Conservation (phyloP, 2,797 vertebrate species). For the Onychomys torridus region DNA sequence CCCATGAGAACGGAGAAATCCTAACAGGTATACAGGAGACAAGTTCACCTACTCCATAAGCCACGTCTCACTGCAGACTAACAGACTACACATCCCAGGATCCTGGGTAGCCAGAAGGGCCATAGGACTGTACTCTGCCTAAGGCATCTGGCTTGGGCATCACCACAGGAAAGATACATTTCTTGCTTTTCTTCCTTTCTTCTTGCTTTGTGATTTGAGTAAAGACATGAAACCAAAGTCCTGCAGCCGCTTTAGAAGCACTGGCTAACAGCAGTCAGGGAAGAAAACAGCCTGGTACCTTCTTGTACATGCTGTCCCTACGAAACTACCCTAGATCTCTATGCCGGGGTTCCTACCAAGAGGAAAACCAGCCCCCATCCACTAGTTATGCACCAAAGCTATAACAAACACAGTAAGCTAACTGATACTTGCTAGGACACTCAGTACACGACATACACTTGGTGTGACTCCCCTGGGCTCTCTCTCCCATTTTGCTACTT, state of each 20-base stretch:
- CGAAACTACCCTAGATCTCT: background rate
- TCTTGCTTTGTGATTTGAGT: background rate
- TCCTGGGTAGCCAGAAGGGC: background rate
- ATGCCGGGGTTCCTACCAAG: background rate
- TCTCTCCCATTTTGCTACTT: background rate
- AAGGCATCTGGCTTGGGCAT: background rate
- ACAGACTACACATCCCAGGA: background rate
- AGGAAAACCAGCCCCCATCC: background rate
- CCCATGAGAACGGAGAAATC: background rate
- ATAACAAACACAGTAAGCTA: background rate
- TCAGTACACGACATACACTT: background rate
- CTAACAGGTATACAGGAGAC: background rate
- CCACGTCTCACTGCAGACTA: background rate
- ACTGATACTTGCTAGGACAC: background rate
- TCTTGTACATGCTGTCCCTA: background rate
- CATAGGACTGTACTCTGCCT: background rate
- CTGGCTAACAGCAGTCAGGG: accelerated
- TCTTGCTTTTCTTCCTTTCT: background rate
- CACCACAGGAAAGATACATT: background rate
- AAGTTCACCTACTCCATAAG: background rate
- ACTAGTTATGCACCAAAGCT: background rate
- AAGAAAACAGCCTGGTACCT: background rate
- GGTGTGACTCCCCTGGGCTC: background rate
- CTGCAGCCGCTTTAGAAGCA: background rate
- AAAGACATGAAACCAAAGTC: background rate